Base-by-base conservation (phyloP, 2,797 vertebrate genomes). In the Poeciliopsis presidionis region DNA sequence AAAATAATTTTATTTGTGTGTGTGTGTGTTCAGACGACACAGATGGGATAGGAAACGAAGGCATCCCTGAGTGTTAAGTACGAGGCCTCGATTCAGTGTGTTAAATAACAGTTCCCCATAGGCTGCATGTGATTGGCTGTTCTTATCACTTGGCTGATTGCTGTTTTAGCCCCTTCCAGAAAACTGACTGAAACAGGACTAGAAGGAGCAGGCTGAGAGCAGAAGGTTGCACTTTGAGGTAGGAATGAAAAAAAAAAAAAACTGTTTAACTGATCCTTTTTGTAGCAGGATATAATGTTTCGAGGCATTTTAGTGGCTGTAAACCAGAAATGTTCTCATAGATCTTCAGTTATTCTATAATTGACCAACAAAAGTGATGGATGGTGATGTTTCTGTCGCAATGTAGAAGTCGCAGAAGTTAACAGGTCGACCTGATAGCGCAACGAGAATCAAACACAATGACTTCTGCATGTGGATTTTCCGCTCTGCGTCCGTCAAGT, bases 141-240 rank as follows among this genome's bases (percentile, higher is more conserved):
- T 39, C 41, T 89, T 88, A 91, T 92, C 90, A 77, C 47, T 4
- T 7, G 11, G 7, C 28, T 70, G 6, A 13, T 20, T 25, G 74
- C 2, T n/a, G 55, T 20, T 5, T 61, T 18, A 20, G 39, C 83
- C 72, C 47, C 63, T 13, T 16, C 28, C 9, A 81, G 22, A 59
- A 72, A 80, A 82, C 80, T 8, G 49, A 72, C 20, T 12, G 5
- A 72, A n/a, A 69, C 53, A 41, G 61, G 70, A 81, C 76, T 85
- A n/a, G 9, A 61, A 76, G 76, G 7, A 8, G 41, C 22, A 4
- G 2, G 1, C 20, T 36, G 28, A 57, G 47, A 69, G 43, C 63
- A 53, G 57, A 79, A 61, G 78, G 74, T 20, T 0, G 45, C 7
- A 20, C 16, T 61, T 41, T 4, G 28, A 74, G 88, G 89, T 90